These are phyloP conservation scores for Agrochola macilenta DNA, from an alignment of 2,888 invertebrate species.

Conservation along the genomic window DNA sequence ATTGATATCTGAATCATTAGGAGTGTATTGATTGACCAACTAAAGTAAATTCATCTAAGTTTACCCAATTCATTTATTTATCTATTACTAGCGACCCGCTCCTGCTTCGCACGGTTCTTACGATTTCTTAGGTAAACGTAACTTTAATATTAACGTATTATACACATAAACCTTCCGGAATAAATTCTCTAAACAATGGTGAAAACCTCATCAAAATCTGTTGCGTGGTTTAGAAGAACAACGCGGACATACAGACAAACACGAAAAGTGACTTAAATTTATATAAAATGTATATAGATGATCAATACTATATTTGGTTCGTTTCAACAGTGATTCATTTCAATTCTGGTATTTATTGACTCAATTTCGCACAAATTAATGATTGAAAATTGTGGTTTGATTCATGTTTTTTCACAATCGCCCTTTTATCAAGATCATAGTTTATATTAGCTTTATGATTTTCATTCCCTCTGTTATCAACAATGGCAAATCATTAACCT, in stretches of 20 bases:
- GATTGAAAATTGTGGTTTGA: background rate
- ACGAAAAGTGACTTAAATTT: too few relatives aligned
- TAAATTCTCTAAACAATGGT: too few relatives aligned
- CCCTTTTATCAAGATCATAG: background rate
- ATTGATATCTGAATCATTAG: constrained; percentile 5
- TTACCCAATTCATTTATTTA: background rate
- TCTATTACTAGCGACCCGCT: background rate
- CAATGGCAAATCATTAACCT: background rate
- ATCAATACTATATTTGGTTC: background rate
- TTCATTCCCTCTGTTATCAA: background rate
- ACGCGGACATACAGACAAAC: too few relatives aligned
- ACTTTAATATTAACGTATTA: too few relatives aligned
- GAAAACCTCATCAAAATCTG: too few relatives aligned
- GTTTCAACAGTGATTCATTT: constrained; percentile 8
- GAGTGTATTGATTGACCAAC: background rate
- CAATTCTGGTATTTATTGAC: too few relatives aligned
- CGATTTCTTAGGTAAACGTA: too few relatives aligned
- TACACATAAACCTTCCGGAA: too few relatives aligned
- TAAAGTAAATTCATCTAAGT: constrained; percentile 4
- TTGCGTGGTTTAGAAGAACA: too few relatives aligned
- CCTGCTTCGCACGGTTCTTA: too few relatives aligned
- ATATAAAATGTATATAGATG: background rate
- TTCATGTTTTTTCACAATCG: background rate
- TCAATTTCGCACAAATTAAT: background rate
- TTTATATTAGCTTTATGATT: background rate